These are phyloP conservation scores for Montipora capricornis DNA, from an alignment of 64 coral and sea anemone genomes.

Conservation along the genomic window DNA sequence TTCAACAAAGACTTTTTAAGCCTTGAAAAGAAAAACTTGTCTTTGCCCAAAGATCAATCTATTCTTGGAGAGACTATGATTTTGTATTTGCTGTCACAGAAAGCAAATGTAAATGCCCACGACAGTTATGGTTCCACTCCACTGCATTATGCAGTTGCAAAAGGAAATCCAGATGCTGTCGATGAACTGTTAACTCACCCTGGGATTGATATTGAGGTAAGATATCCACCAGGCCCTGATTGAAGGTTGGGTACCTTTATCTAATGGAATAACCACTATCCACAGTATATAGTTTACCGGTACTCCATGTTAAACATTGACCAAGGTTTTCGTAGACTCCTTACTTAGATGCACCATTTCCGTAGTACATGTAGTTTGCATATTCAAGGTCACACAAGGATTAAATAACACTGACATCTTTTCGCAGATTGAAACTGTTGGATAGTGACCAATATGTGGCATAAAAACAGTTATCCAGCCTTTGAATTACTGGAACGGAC, in stretches of 20 bases:
- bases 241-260: background rate
- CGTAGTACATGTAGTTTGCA: too few relatives aligned
- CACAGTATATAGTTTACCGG: too few relatives aligned
- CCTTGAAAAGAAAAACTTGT: constrained; percentile 8
- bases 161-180: constrained; percentile 80
- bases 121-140: constrained; percentile 93
- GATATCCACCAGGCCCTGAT: background rate
- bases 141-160: constrained; percentile 96
- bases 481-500: too few relatives aligned
- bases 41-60: background rate
- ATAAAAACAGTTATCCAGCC: too few relatives aligned
- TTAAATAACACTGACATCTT: too few relatives aligned
- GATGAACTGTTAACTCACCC: constrained; percentile 61
- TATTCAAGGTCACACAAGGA: too few relatives aligned
- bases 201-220: constrained; percentile 86
- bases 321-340: too few relatives aligned
- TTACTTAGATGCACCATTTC: too few relatives aligned
- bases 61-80: constrained; percentile 59
- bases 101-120: constrained; percentile 82
- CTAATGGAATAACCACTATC: too few relatives aligned
- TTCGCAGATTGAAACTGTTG: too few relatives aligned
- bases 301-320: too few relatives aligned
- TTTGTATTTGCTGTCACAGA: constrained; percentile 68
- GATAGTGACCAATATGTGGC: too few relatives aligned
- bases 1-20: constrained; percentile 46